Percentiles rank a stretch among this genome's conserved stretches.
Conservation (phyloP, 92 coral and sea anemone species). For the Phenganax subtilis region DNA sequence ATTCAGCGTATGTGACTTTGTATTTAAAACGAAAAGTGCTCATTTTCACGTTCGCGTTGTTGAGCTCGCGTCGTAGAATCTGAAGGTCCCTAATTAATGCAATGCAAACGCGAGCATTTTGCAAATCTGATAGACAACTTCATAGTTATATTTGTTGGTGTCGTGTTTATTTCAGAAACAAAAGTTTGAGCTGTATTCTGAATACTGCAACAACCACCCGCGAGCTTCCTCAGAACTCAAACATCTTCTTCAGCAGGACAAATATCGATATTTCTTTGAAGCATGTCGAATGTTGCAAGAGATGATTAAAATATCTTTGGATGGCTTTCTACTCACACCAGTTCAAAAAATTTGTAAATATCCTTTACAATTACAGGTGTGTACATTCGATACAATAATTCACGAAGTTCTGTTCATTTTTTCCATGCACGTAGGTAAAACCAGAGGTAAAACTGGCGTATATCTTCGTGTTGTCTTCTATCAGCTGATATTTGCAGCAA, state of each 20-base stretch:
- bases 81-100: too few relatives aligned
- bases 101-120: too few relatives aligned
- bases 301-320: constrained; percentile 86
- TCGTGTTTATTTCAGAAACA: constrained; percentile 50
- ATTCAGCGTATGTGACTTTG: too few relatives aligned
- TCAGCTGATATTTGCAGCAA: too few relatives aligned
- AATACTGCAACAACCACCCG: constrained; percentile 97
- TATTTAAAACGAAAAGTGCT: too few relatives aligned
- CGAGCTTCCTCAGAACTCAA: constrained; percentile 86
- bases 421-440: too few relatives aligned
- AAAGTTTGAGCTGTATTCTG: constrained; percentile 86
- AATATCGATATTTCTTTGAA: constrained; percentile 94
- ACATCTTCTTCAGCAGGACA: constrained; percentile 68
- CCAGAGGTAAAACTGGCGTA: too few relatives aligned
- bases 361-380: constrained; percentile 89
- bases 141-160: background rate
- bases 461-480: too few relatives aligned
- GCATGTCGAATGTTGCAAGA: constrained; percentile 95
- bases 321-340: constrained; percentile 89
- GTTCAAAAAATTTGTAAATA: constrained; percentile 99
- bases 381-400: constrained; percentile 22
- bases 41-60: too few relatives aligned
- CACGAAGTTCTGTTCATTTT: background rate
- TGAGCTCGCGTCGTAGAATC: too few relatives aligned
- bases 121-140: too few relatives aligned